Percentiles rank a stretch among this genome's conserved stretches.
These are phyloP conservation scores for Agrotis ipsilon DNA, from an alignment of 2,888 invertebrate genomes.

Conservation along the genomic window DNA sequence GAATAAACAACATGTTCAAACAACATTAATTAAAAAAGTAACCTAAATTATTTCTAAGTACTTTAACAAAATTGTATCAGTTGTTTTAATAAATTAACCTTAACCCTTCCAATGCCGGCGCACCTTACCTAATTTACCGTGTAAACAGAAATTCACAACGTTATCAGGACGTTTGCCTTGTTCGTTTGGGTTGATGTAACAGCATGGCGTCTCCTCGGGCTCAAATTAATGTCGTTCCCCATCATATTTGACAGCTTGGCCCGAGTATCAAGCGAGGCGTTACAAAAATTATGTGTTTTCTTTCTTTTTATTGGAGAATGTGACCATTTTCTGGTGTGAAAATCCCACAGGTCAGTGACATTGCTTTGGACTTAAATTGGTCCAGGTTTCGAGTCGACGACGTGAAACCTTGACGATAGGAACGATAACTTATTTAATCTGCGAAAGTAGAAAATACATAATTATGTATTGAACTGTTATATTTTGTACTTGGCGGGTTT, in stretches of 20 bases:
- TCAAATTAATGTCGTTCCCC: conserved; percentile 64
- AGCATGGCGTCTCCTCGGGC: conserved; percentile 44
- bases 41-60: not conserved
- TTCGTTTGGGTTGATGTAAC: conserved; percentile 35
- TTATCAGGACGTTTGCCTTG: conserved; percentile 37
- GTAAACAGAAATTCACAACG: conserved; percentile 35
- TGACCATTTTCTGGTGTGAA: too few relatives aligned
- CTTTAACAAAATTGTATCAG: not conserved
- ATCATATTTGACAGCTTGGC: conserved; percentile 58
- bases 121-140: not conserved
- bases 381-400: too few relatives aligned
- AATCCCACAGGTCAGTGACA: too few relatives aligned
- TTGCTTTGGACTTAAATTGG: too few relatives aligned
- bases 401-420: too few relatives aligned
- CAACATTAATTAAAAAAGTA: not conserved
- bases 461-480: too few relatives aligned
- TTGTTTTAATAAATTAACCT: conserved; percentile 6
- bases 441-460: too few relatives aligned
- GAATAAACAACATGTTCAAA: not conserved
- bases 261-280: conserved; percentile 21
- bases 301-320: too few relatives aligned
- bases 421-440: too few relatives aligned
- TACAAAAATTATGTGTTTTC: not conserved
- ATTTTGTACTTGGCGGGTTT: too few relatives aligned
- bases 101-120: conserved; percentile 13